These are phyloP conservation scores for Oedothorax gibbosus DNA, from an alignment of 1,140 invertebrate genomes.

Conservation along the genomic window DNA sequence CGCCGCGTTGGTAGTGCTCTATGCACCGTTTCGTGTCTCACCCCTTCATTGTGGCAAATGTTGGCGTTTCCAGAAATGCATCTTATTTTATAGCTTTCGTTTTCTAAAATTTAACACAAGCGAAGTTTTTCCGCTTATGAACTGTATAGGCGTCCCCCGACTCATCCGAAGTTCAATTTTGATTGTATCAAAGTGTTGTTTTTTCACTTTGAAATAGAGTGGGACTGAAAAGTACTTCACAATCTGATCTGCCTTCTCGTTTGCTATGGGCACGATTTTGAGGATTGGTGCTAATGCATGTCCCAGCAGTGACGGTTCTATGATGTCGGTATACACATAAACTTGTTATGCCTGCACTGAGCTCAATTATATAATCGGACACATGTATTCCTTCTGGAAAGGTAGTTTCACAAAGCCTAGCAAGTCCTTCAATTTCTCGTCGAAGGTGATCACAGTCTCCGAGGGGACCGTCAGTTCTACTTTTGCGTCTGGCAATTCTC, in stretches of 20 bases:
- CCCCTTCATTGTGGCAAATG: not conserved
- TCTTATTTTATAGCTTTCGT: not conserved
- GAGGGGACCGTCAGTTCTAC: not conserved
- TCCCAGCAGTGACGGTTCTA: not conserved
- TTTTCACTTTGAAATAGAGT: not conserved
- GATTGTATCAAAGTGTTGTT: not conserved
- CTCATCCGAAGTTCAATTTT: not conserved
- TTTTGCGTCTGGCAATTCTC: not conserved
- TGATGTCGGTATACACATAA: not conserved
- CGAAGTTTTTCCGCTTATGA: not conserved
- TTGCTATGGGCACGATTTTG: not conserved
- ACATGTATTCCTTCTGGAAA: not conserved
- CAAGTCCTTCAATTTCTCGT: not conserved
- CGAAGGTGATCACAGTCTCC: not conserved
- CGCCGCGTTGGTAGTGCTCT: not conserved
- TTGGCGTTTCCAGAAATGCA: not conserved
- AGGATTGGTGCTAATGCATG: not conserved
- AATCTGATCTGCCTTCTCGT: not conserved
- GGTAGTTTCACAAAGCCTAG: not conserved
- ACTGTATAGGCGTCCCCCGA: not conserved
- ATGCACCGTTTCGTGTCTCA: not conserved
- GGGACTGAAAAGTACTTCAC: not conserved
- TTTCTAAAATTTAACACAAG: not conserved
- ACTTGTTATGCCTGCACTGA: slow-evolving; percentile 1
- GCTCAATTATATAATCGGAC: not conserved